Evolutionary conservation across 1,140 invertebrate species (phyloP), one percentile per base, ranked within the genome.

Genomic region (Papilio dardanus): DNA sequence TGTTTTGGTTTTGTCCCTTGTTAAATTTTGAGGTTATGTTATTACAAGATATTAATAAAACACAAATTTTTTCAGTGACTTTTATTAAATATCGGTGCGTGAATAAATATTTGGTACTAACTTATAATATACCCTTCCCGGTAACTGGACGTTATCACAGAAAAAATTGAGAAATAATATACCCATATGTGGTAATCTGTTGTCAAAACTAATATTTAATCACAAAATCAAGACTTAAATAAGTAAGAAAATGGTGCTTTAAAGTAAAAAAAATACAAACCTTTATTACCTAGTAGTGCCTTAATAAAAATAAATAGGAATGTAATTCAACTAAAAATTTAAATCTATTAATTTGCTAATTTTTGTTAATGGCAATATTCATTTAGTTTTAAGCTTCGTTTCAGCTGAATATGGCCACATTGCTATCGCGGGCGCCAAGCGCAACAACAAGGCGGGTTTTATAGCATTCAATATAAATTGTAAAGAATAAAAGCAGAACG

Each of bases 401-500:
- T 4, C 4, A 12, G 42, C 67, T 16, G 50, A 14, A 30, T 76
- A 89, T 35, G 88, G 89, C 86, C 83, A 87, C 88, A 88, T 85
- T 1, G 87, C 74, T 0, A 87, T 3, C 0, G 76, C 66, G 0
- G 90, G 88, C 3, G 80, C 71, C 0, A 89, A 8, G 66, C 88
- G 71, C 4, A 92, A 30, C 1, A 83, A 74, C 0, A 92, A 14
- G 8, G 81, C 58, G 0, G 88, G 87, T 74, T 80, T 89, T 0
- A 84, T 7, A 0, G 77, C 66, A 28, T 80, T 79, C 7, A 89
- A n/a, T 1, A 86, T 2, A 24, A 88, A 92, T 8, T 87, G 73
- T 1, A 77, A 42, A 0, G 54, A 28, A 76, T 92, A 90, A 54
- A 78, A 92, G 6, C 46, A 69, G 0, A 79, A 74, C 0, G 80